phyloP scores from a whole-genome alignment of 2,113 vertebrate species.

The Grammomys dolichurus region DNA sequence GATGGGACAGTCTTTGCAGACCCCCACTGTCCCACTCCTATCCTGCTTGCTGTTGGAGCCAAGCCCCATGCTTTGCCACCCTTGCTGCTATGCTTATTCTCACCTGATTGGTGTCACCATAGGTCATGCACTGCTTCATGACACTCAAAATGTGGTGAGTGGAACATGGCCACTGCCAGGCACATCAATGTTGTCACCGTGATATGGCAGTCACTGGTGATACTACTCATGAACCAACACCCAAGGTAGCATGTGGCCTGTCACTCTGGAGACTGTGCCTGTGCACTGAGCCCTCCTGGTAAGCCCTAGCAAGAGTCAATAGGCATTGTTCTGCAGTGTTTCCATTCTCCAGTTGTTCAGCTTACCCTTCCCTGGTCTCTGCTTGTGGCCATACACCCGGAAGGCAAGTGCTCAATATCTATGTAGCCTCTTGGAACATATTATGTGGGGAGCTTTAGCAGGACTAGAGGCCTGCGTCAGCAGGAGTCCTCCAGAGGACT shows the following conservation, averaged over 20 bases:
- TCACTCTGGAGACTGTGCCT: not conserved
- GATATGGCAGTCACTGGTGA: not conserved
- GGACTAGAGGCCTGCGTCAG: not conserved
- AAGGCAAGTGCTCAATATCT: not conserved
- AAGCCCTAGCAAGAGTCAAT: not conserved
- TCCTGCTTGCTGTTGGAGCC: slow-evolving; percentile 86
- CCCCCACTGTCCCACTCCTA: slow-evolving; percentile 86
- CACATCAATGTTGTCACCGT: not conserved
- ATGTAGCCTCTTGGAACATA: not conserved
- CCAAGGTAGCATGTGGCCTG: not conserved
- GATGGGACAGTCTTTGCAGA: slow-evolving; percentile 89
- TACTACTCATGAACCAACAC: not conserved
- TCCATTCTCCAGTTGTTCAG: not conserved
- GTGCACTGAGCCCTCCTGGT: not conserved
- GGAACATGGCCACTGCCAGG: not conserved
- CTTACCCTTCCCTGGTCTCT: not conserved
- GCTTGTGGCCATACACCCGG: too few relatives aligned
- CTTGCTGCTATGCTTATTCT: slow-evolving; percentile 89
- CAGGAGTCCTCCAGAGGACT: accelerated
- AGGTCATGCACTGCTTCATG: not conserved
- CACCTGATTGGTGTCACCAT: slow-evolving; percentile 82
- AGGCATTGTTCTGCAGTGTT: not conserved
- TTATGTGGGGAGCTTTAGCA: not conserved
- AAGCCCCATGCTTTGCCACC: slow-evolving; percentile 79
- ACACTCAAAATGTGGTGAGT: not conserved